Percentiles rank a stretch among this genome's conserved stretches.
Conservation (phyloP, 2,113 vertebrate species). For the Peromyscus maniculatus region DNA sequence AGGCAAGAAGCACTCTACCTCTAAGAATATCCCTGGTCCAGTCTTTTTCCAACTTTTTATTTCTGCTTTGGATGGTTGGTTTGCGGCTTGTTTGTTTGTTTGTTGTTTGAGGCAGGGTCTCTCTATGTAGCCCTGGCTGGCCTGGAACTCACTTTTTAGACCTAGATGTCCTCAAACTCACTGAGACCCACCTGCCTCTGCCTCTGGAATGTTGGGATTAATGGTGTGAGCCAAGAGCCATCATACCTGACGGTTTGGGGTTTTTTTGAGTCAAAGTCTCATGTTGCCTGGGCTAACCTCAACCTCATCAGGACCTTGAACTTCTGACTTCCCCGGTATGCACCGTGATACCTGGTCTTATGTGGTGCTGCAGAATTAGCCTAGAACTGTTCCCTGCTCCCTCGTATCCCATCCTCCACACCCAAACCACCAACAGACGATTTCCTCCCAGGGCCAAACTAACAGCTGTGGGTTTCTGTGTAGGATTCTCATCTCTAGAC, state of each 20-base stretch:
- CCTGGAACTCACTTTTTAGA: background rate
- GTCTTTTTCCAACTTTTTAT: background rate
- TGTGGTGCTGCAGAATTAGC: background rate
- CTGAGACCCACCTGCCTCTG: background rate
- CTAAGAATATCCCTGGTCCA: background rate
- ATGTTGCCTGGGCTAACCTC: background rate
- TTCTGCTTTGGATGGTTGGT: background rate
- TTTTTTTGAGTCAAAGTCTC: background rate
- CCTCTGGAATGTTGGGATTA: background rate
- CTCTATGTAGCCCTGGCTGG: background rate
- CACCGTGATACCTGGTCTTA: background rate
- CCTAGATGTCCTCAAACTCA: background rate
- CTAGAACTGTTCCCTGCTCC: background rate
- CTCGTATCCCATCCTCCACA: background rate
- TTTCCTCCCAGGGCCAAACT: background rate
- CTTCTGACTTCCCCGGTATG: background rate
- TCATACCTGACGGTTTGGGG: background rate
- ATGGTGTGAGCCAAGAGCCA: background rate
- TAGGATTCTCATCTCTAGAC: background rate
- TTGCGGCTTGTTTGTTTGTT: background rate
- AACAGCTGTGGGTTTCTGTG: background rate
- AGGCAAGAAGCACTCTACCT: background rate
- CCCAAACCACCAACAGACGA: background rate
- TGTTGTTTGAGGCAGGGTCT: background rate
- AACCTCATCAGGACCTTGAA: background rate